Conservation (phyloP, 2,797 vertebrate species). For the Scolopax bukidnonensis region DNA sequence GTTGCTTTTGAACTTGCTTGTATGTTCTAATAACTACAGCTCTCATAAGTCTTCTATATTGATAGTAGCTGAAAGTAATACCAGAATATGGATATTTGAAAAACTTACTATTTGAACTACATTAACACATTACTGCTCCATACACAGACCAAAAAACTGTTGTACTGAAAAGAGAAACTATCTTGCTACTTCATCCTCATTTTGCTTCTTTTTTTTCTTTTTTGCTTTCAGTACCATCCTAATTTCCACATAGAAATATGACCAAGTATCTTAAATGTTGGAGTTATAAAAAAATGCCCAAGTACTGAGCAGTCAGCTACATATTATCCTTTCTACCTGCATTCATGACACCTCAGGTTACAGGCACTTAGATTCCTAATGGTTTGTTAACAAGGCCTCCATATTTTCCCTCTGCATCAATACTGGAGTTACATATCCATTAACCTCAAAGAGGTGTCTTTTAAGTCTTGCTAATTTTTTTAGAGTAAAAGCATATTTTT, state of each 20-base stretch:
- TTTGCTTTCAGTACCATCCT: not conserved
- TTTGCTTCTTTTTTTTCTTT: not conserved
- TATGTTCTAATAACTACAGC: not conserved
- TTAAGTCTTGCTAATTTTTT: not conserved
- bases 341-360: not conserved
- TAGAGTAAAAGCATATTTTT: not conserved
- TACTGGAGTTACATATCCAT: not conserved
- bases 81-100: not conserved
- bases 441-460: not conserved
- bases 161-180: not conserved
- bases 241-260: not conserved
- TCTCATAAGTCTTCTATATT: not conserved
- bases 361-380: not conserved
- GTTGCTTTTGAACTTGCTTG: not conserved
- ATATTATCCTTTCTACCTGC: not conserved
- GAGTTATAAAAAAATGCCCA: not conserved
- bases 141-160: not conserved
- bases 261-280: not conserved
- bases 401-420: not conserved
- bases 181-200: not conserved
- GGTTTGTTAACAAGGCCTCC: not conserved
- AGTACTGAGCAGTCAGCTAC: not conserved
- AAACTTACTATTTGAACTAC: not conserved
- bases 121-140: not conserved
- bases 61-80: not conserved